phyloP scores from a whole-genome alignment of 1,140 invertebrate species.

The Panagrolaimus sp. region DNA sequence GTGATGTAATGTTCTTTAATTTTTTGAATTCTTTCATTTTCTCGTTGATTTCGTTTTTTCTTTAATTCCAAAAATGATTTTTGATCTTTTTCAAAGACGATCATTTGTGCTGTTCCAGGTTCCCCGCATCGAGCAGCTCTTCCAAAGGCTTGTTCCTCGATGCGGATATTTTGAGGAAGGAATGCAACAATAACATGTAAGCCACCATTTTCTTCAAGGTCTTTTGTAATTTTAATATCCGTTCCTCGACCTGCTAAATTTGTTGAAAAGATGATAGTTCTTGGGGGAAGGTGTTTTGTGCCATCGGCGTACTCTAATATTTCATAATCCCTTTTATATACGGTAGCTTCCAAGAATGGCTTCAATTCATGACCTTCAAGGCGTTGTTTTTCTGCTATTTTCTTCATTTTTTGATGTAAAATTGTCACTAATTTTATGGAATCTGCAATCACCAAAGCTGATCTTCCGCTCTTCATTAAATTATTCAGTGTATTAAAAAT shows the following conservation, averaged over 20 bases:
- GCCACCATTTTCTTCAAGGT: constrained; percentile 54
- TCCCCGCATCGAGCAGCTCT: constrained; percentile 59
- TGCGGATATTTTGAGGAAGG: constrained; percentile 57
- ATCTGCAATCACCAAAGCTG: background rate
- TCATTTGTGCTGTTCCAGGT: constrained; percentile 30
- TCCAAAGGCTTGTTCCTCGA: constrained; percentile 61
- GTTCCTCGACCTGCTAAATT: constrained; percentile 61
- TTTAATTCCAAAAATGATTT: background rate
- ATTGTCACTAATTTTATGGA: background rate
- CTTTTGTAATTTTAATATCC: constrained; percentile 55
- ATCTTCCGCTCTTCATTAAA: background rate
- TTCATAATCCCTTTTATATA: background rate
- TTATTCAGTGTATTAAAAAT: constrained; percentile 27
- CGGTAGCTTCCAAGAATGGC: background rate
- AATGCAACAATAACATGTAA: constrained; percentile 60
- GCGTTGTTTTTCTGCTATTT: background rate
- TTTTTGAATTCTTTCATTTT: constrained; percentile 3
- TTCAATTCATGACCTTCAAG: background rate
- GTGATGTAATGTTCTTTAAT: background rate
- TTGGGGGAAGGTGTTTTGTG: background rate
- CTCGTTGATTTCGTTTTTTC: background rate
- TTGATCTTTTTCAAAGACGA: background rate
- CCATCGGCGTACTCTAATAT: background rate
- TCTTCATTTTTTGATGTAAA: background rate
- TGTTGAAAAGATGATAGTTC: constrained; percentile 47